Conservation (phyloP, 1,140 invertebrate genomes). For the Drosophila funebris region DNA sequence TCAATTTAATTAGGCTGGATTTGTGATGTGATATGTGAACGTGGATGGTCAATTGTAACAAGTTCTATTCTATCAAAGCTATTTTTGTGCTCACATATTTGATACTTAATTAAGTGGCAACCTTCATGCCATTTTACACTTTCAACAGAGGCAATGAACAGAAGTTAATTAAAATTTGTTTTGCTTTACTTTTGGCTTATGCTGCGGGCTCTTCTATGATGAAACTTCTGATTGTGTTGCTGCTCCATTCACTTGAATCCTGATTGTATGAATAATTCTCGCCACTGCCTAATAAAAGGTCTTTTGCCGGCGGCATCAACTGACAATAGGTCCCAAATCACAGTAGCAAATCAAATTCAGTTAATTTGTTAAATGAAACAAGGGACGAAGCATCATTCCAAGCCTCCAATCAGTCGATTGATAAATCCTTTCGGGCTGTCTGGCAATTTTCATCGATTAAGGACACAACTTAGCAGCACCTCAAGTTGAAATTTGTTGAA, state of each 20-base stretch:
- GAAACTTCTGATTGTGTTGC: constrained; percentile 22
- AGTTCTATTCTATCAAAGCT: constrained; percentile 2
- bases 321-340: constrained; percentile 13
- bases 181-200: constrained; percentile 56
- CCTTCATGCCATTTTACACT: not conserved
- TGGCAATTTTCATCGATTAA: constrained; percentile 46
- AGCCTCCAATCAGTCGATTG: not conserved
- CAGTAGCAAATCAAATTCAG: constrained; percentile 12
- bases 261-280: constrained; percentile 17
- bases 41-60: constrained; percentile 50
- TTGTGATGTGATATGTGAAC: constrained; percentile 23
- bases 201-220: constrained; percentile 47
- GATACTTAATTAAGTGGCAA: constrained; percentile 26
- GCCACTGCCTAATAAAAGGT: constrained; percentile 3
- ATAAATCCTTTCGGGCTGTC: constrained; percentile 2
- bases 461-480: constrained; percentile 48
- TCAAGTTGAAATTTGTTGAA: constrained; percentile 44
- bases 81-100: constrained; percentile 24
- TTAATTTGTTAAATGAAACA: constrained; percentile 19
- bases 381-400: not conserved
- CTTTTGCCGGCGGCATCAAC: not conserved
- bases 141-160: constrained; percentile 16
- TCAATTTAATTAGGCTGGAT: constrained; percentile 67
- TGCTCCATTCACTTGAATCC: constrained; percentile 15
- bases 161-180: constrained; percentile 78